Evolutionary conservation across 2,113 vertebrate species (phyloP), one percentile per base, ranked within the genome.

Genomic region (Meles meles): DNA sequence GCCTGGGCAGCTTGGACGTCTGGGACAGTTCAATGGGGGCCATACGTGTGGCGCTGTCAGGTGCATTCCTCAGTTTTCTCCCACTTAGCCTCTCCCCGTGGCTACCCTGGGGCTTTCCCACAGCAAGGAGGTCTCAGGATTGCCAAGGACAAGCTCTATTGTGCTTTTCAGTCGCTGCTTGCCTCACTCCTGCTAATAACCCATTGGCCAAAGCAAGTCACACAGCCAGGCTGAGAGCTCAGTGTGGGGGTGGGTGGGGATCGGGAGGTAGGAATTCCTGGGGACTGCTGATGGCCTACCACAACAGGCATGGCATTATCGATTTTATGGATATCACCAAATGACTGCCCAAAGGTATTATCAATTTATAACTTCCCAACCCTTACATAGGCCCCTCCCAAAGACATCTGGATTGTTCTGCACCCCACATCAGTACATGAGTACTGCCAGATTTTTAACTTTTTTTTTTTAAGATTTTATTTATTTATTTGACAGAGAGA

Each of bases 151-250:
- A 83, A 86, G 47, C 15, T 85, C 37, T 79, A 49, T 12, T 80
- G 14, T 25, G 34, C 23, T 79, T 79, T 34, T 89, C 83, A 92
- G n/a, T 21, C 63, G 44, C 81, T 90, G 67, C 52, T 90, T 37
- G 17, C 15, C 47, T 92, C 13, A 21, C 18, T 77, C 31, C 74
- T 88, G 29, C 88, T 72, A 52, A 87, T 49, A 81, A 76, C 37
- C 49, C n/a, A 17, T 18, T 94, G 96, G 47, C n/a, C 49, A 86
- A 81, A 95, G 65, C 47, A 94, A 59, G 44, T 31, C 77, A 47
- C n/a, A 4, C 3, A 23, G 65, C 63, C 9, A 42, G 21, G 25
- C 39, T 93, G 29, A 61, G 34, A 23, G 44, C 31, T 57, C 17
- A 67, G 1, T 3, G 21, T 27, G 49, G 18, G 42, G 61, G 55